Percentiles rank a stretch among this genome's conserved stretches.
Conservation (phyloP, 1,140 invertebrate genomes). For the Aphidius ervi region DNA sequence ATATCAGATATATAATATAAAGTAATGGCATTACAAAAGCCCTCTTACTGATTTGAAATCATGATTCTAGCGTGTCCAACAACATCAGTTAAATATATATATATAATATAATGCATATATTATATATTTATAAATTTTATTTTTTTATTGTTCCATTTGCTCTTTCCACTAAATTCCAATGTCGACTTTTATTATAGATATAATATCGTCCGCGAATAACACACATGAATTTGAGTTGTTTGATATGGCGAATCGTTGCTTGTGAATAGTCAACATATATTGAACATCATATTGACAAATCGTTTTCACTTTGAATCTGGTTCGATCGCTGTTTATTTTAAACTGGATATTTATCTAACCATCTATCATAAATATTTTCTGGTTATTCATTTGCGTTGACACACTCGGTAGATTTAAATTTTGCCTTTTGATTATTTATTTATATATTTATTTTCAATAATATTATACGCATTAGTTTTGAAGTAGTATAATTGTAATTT, state of each 20-base stretch:
- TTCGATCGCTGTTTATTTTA: neutral
- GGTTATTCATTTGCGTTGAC: slow-evolving; percentile 3
- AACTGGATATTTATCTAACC: neutral
- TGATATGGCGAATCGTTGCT: too few species aligned
- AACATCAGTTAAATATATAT: neutral
- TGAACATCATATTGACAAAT: slow-evolving; percentile 12
- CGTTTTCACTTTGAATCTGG: slow-evolving; percentile 10
- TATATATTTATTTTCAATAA: neutral
- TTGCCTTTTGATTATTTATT: too few species aligned
- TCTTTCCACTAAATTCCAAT: slow-evolving; percentile 9
- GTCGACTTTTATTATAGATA: slow-evolving; percentile 10
- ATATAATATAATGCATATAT: too few species aligned
- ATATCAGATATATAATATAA: slow-evolving; percentile 1
- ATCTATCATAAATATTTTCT: too few species aligned
- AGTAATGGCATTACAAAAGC: slow-evolving; percentile 5
- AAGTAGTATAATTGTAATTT: slow-evolving; percentile 24
- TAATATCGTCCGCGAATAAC: too few species aligned
- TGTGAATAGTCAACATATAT: neutral
- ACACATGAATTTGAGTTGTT: too few species aligned
- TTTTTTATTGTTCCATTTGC: neutral
- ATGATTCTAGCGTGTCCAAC: slow-evolving; percentile 8
- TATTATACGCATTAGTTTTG: neutral
- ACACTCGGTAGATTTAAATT: neutral
- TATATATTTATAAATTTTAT: too few species aligned
- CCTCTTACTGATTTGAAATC: slow-evolving; percentile 1